Conservation (phyloP, 2,113 vertebrate species). For the Stigmatopora argus region DNA sequence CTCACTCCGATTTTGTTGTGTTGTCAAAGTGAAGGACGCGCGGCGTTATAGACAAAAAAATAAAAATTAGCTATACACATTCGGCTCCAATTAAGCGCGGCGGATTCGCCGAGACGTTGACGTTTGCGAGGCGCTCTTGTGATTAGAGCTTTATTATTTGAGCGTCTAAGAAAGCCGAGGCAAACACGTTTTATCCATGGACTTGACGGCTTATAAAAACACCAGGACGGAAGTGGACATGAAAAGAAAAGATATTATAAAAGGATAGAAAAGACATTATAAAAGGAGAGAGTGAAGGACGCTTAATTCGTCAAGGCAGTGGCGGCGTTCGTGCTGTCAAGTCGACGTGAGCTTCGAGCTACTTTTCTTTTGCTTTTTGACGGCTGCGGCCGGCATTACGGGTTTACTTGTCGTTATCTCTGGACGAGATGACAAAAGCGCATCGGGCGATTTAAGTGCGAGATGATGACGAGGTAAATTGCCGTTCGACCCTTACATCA, state of each 20-base stretch:
- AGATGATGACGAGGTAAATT: constrained; percentile 39
- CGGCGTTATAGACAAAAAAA: background rate
- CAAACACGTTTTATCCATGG: constrained; percentile 2
- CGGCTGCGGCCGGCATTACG: constrained; percentile 22
- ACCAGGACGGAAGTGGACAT: constrained; percentile 34
- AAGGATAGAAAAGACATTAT: constrained; percentile 22
- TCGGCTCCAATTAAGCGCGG: background rate
- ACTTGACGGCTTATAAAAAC: constrained; percentile 21
- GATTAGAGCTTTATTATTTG: constrained; percentile 4
- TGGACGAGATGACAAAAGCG: constrained; percentile 48
- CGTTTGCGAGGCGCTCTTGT: background rate
- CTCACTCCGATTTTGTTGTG: background rate
- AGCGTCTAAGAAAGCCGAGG: background rate
- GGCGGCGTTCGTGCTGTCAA: constrained; percentile 39
- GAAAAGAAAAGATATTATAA: constrained; percentile 34
- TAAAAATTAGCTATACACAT: background rate
- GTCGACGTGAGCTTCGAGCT: constrained; percentile 18
- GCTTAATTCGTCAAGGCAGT: constrained; percentile 34
- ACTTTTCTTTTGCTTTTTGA: constrained; percentile 2
- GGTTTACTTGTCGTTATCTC: constrained; percentile 54
- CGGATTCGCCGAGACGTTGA: background rate
- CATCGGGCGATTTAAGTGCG: constrained; percentile 40
- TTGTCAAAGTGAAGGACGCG: background rate
- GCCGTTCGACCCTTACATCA: constrained; percentile 19
- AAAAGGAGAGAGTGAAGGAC: constrained; percentile 23